Evolutionary conservation across 2,888 invertebrate genomes (phyloP).

Genomic region (Cyclophora albipunctata): DNA sequence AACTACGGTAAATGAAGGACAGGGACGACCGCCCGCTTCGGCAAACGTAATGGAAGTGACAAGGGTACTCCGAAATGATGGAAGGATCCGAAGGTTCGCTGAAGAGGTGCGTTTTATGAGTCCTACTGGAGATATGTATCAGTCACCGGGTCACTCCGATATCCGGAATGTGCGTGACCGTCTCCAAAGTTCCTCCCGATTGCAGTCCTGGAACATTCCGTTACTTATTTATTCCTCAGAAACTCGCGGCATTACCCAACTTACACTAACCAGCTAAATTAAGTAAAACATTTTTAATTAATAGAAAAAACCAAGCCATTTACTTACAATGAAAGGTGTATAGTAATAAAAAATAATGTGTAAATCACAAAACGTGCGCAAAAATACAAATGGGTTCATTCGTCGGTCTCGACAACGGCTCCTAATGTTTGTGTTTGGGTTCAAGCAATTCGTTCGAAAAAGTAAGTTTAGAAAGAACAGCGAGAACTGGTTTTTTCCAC

Average conservation of each 20-base stretch:
- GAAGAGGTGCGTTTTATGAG: conserved; percentile 58
- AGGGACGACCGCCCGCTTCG: conserved; percentile 47
- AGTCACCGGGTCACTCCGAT: conserved; percentile 39
- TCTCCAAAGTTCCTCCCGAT: conserved; percentile 7
- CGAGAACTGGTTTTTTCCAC: conserved; percentile 4
- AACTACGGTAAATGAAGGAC: conserved; percentile 65
- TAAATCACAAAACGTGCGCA: conserved; percentile 3
- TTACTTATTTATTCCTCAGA: conserved; percentile 11
- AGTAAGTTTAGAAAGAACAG: too few relatives aligned
- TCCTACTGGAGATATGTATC: conserved; percentile 46
- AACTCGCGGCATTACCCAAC: too few relatives aligned
- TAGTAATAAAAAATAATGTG: background rate
- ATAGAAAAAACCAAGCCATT: too few relatives aligned
- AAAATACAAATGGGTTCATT: conserved; percentile 3
- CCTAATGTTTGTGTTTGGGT: conserved; percentile 8
- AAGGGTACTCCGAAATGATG: conserved; percentile 68
- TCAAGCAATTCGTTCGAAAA: too few relatives aligned
- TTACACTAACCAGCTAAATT: too few relatives aligned
- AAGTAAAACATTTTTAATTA: too few relatives aligned
- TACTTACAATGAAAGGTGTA: background rate
- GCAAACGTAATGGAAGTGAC: conserved; percentile 67
- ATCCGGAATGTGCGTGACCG: conserved; percentile 28
- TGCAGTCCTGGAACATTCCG: conserved; percentile 8
- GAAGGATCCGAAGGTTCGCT: conserved; percentile 55
- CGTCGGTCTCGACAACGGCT: conserved; percentile 2